These are phyloP conservation scores for Drosophila sproati DNA, from an alignment of 1,140 invertebrate species.

Conservation along the genomic window DNA sequence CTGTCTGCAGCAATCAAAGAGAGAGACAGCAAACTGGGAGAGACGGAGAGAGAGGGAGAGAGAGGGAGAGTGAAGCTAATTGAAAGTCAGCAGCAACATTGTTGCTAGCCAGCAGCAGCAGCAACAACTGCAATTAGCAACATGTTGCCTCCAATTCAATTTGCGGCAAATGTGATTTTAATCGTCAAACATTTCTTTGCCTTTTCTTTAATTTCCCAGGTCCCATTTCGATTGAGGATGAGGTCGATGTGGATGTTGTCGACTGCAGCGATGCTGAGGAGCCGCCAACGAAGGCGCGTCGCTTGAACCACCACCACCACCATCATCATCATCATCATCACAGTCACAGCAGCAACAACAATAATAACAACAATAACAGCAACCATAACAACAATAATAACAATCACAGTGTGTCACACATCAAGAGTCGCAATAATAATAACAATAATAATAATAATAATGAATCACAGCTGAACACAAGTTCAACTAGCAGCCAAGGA, in stretches of 20 bases:
- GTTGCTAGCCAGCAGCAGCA: not conserved
- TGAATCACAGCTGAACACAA: slow-evolving; percentile 73
- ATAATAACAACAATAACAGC: slow-evolving; percentile 36
- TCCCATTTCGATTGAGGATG: slow-evolving; percentile 85
- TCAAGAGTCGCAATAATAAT: slow-evolving; percentile 61
- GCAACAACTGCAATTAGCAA: not conserved
- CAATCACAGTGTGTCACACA: slow-evolving; percentile 62
- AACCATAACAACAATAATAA: slow-evolving; percentile 48
- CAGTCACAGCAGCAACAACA: slow-evolving; percentile 39
- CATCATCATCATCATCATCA: slow-evolving; percentile 55
- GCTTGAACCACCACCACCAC: slow-evolving; percentile 68
- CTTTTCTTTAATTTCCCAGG: slow-evolving; percentile 66
- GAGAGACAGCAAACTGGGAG: not conserved
- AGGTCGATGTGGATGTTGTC: slow-evolving; percentile 86
- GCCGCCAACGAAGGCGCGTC: slow-evolving; percentile 75
- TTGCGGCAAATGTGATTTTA: slow-evolving; percentile 40
- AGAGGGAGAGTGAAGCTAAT: not conserved
- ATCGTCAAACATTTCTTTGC: slow-evolving; percentile 31
- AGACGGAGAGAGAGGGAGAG: slow-evolving; percentile 4
- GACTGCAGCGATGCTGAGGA: slow-evolving; percentile 86
- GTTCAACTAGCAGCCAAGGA: slow-evolving; percentile 80
- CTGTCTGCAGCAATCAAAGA: slow-evolving; percentile 50
- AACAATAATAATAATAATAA: slow-evolving; percentile 43
- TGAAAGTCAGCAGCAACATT: slow-evolving; percentile 10
- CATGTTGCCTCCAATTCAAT: slow-evolving; percentile 45